Base-by-base conservation (phyloP, 2,113 vertebrate species). In the Antechinus flavipes region DNA sequence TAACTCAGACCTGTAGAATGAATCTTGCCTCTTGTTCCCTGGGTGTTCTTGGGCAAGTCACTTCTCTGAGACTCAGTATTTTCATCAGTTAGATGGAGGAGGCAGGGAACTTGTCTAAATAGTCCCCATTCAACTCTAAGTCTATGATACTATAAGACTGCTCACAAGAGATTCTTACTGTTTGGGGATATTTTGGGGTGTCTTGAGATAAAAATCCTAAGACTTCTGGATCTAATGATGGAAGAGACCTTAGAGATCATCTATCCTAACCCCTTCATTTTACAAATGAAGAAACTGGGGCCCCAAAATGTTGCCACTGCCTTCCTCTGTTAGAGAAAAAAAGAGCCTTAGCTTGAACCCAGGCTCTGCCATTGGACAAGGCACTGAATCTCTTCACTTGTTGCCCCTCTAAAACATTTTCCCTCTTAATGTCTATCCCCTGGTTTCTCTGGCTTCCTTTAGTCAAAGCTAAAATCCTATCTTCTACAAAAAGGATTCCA, bases 31-130 rank as follows among this genome's bases (percentile, higher is more conserved):
- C 12, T 47, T 68, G 53, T 16, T 0, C 90, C 76, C 12, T 52
- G 42, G 49, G 22, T 11, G 42, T 58, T 53, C 61, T 42, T 19
- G 11, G 53, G 35, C 47, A 91, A 94, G 90, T 23, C 58, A 76
- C 30, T 84, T 54, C 52, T 91, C 90, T 30, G 56, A 53, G 55
- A 27, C 76, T 93, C 93, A 35, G 25, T 68, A 90, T 92, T 84
- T 93, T 92, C 47, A 35, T 30, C 91, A 92, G 52, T 53, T 91
- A 95, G 93, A 93, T n/a, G 68, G n/a, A 35, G 42, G 35, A 6
- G 35, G 54, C 2, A 22, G 30, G 35, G 35, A n/a, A 6, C 0
- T 19, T 7, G 68, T 84, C 16, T 42, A 84, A 84, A 22, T 19
- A 7, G 2, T 42, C n/a, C n/a, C 22, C 35, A 22, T 84, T 76